A percentile compares a stretch with the other conserved stretches of the same genome.
Conservation (phyloP, 2,113 vertebrate species). For the Pleuronectes platessa region DNA sequence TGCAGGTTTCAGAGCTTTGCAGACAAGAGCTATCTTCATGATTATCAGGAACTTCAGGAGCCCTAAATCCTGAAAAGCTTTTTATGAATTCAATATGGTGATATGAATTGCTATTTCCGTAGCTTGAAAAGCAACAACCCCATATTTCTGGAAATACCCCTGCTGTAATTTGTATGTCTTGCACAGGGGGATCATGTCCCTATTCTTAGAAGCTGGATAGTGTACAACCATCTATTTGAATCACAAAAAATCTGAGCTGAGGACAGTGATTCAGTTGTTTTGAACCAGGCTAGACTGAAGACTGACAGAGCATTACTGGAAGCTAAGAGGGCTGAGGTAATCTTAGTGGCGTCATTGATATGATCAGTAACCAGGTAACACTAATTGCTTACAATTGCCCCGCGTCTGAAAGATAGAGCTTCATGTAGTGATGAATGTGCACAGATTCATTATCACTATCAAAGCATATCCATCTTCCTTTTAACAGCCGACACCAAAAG, state of each 20-base stretch:
- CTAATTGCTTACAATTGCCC: conserved; percentile 39
- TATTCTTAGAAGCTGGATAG: too few species aligned
- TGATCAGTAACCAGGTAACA: conserved; percentile 21
- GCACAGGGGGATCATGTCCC: background rate
- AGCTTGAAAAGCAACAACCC: too few species aligned
- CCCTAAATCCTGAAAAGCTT: too few species aligned
- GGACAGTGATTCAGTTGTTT: background rate
- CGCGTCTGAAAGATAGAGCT: conserved; percentile 21
- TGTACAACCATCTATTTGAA: background rate
- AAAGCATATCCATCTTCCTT: conserved; percentile 41
- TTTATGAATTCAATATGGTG: too few species aligned
- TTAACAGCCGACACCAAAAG: conserved; percentile 2
- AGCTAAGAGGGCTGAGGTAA: background rate
- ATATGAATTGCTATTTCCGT: too few species aligned
- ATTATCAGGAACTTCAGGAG: background rate
- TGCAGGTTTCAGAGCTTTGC: too few species aligned
- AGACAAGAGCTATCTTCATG: too few species aligned
- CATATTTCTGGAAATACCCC: too few species aligned
- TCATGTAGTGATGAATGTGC: conserved; percentile 34
- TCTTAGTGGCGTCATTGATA: conserved; percentile 10
- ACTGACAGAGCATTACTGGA: conserved; percentile 22
- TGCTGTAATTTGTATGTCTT: too few species aligned
- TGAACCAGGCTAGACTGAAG: background rate
- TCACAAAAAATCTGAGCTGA: background rate
- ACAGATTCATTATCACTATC: conserved; percentile 12